A percentile compares a stretch with the other conserved stretches of the same genome.
These are phyloP conservation scores for Nannospalax galili DNA, from an alignment of 2,113 vertebrate species.

Conservation along the genomic window DNA sequence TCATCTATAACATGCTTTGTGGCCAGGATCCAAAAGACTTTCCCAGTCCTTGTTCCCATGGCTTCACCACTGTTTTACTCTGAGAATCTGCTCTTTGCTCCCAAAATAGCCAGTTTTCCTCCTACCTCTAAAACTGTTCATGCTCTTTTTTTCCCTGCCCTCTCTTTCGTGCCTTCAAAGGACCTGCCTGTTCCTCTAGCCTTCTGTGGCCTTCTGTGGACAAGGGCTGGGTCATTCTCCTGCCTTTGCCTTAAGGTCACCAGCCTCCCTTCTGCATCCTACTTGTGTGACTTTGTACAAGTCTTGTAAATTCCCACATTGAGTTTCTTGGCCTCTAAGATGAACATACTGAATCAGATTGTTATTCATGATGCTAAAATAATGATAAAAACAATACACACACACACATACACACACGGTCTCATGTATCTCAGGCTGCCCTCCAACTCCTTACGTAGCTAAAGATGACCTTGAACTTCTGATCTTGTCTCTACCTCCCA, in stretches of 20 bases:
- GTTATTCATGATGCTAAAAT: conserved; percentile 37
- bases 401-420: background rate
- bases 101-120: conserved; percentile 71
- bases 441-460: background rate
- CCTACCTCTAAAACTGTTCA: conserved; percentile 70
- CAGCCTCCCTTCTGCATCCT: background rate
- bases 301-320: background rate
- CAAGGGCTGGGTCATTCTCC: background rate
- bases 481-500: background rate
- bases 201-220: background rate
- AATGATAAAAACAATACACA: background rate
- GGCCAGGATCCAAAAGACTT: conserved; percentile 64
- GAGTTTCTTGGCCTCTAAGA: conserved; percentile 26
- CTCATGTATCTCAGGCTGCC: background rate
- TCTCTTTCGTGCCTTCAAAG: conserved; percentile 50
- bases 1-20: conserved; percentile 57
- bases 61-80: conserved; percentile 68
- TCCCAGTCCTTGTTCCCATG: conserved; percentile 74
- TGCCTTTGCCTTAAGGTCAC: background rate
- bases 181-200: background rate
- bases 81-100: conserved; percentile 61
- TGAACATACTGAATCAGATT: conserved; percentile 24
- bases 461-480: background rate
- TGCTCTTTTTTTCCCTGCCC: conserved; percentile 59
- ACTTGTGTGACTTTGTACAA: background rate